A percentile compares a stretch with the other conserved stretches of the same genome.
phyloP scores from a whole-genome alignment of 2,888 invertebrate genomes.

The Drosophila formosana region DNA sequence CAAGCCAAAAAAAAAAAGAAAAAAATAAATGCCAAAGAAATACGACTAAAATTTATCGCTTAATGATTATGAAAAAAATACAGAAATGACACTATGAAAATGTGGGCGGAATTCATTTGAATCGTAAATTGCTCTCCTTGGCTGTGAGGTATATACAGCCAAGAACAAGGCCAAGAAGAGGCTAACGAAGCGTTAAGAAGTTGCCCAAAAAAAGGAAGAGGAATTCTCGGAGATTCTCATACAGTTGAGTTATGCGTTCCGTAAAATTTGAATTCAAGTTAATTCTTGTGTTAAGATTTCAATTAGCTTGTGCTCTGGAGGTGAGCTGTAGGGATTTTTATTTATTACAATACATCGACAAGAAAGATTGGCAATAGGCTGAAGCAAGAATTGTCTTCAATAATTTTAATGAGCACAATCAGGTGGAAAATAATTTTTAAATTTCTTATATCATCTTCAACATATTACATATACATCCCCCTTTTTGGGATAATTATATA shows the following conservation, averaged over 20 bases:
- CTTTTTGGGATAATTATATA: too few species aligned
- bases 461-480: too few species aligned
- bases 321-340: not conserved
- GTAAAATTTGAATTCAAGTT: slow-evolving; percentile 53
- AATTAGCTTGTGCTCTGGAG: slow-evolving; percentile 28
- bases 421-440: too few species aligned
- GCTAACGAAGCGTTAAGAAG: slow-evolving; percentile 70
- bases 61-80: slow-evolving; percentile 79
- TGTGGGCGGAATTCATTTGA: slow-evolving; percentile 80
- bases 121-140: slow-evolving; percentile 67
- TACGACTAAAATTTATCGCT: slow-evolving; percentile 42
- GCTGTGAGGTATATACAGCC: slow-evolving; percentile 37
- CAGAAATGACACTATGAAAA: slow-evolving; percentile 71
- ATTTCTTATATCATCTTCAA: too few species aligned
- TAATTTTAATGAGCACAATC: not conserved
- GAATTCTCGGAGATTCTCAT: slow-evolving; percentile 15
- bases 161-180: slow-evolving; percentile 32
- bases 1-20: slow-evolving; percentile 36
- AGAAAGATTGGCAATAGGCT: not conserved
- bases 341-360: not conserved
- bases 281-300: slow-evolving; percentile 50
- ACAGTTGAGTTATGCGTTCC: slow-evolving; percentile 63
- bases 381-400: not conserved
- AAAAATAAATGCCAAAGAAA: slow-evolving; percentile 38
- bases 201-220: slow-evolving; percentile 29